Base-by-base conservation (phyloP, 2,113 vertebrate genomes). In the Cebidichthys violaceus region DNA sequence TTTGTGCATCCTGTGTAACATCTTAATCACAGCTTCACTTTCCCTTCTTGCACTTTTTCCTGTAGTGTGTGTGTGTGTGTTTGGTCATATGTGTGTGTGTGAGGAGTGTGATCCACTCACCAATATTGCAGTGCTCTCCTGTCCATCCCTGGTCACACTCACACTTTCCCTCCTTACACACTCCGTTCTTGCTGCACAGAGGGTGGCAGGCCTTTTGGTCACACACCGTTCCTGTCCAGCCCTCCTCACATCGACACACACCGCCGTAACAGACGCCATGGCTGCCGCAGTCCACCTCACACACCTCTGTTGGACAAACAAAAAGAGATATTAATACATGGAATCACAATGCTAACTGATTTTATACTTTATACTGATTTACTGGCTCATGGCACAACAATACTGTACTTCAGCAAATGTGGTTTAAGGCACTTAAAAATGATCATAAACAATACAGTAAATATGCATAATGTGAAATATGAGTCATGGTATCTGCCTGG, bases 101-200 rank as follows among this genome's bases (percentile, higher is more conserved):
- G 54, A 2, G 27, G 18, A 9, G 18, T 75, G 5, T 14, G 20
- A 54, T 13, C 10, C 10, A 93, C 97, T 95, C 96, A 99, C 98
- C 98, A 41, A 99, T 98, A 29, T 97, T 99, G 77, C 98, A 99
- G 94, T 99, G 98, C 87, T 99, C 98, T 68, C 98, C 98, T 0
- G 98, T 98, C 98, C 98, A 99, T 68, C 98, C 98, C 90, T 99
- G 98, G 96, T 96, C 97, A 84, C 98, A 99, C 90, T 99, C 97
- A 74, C 98, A 99, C 93, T 98, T 99, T 45, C 98, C 98, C 0
- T 99, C 98, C 83, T 97, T 99, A 61, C 98, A 99, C 79, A 97
- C 97, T 10, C 98, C 98, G 0, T 99, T 98, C 88, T 99, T 98
- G 0, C 95, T 94, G 89, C 98, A 99, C 84, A 98, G 94, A 0